Evolutionary conservation across 1,140 invertebrate genomes (phyloP).

Genomic region (Stegodyphus mimosarum): DNA sequence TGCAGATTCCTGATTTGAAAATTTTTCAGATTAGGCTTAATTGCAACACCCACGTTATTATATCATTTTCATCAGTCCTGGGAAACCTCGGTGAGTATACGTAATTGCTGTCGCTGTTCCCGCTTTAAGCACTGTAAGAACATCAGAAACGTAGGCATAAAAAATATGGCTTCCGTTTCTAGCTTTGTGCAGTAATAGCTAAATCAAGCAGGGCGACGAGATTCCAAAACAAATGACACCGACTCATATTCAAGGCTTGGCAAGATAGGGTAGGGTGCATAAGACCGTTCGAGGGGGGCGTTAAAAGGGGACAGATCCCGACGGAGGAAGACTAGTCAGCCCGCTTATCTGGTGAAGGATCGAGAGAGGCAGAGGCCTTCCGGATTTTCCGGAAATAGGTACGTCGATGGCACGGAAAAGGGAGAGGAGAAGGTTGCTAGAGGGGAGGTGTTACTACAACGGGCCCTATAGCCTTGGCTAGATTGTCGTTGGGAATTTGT

Average conservation of each 20-base stretch:
- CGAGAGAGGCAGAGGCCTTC: conserved; percentile 40
- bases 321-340: background rate
- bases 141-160: background rate
- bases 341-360: conserved; percentile 39
- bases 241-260: conserved; percentile 18
- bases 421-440: conserved; percentile 9
- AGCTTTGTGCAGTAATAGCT: background rate
- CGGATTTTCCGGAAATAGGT: conserved; percentile 53
- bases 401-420: conserved; percentile 37
- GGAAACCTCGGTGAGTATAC: too few species aligned
- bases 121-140: too few species aligned
- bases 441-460: background rate
- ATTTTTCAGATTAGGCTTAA: too few species aligned
- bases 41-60: too few species aligned
- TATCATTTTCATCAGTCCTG: too few species aligned
- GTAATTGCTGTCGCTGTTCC: too few species aligned
- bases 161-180: background rate
- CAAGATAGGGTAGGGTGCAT: conserved; percentile 21
- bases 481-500: conserved; percentile 19
- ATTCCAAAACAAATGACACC: conserved; percentile 45
- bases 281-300: background rate
- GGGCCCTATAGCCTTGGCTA: background rate
- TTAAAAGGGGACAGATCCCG: background rate
- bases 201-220: conserved; percentile 18
- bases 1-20: too few species aligned